These are phyloP conservation scores for Sycophila texana DNA, from an alignment of 2,888 invertebrate species.

Conservation along the genomic window DNA sequence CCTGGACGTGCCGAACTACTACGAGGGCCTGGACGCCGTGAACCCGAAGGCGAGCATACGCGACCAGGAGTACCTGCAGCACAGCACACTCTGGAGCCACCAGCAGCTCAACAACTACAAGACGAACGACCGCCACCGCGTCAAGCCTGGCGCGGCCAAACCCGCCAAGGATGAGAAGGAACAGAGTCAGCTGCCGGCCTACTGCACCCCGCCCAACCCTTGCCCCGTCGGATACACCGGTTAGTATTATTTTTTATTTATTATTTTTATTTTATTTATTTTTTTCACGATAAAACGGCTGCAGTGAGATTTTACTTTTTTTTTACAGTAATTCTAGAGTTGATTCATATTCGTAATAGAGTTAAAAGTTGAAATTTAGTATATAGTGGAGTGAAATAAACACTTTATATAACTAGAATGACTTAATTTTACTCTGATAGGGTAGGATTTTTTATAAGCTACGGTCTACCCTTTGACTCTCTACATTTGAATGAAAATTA, in stretches of 20 bases:
- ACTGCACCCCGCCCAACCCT: conserved; percentile 99
- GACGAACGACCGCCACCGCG: conserved; percentile 70
- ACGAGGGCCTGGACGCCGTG: conserved; percentile 83
- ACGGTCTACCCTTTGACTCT: too few species aligned
- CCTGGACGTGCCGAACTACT: conserved; percentile 79
- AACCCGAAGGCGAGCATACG: conserved; percentile 87
- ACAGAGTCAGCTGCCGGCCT: conserved; percentile 95
- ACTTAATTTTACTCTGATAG: too few species aligned
- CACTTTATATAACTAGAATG: too few species aligned
- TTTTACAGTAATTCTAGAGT: too few species aligned
- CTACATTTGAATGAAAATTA: too few species aligned
- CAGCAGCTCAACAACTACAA: conserved; percentile 77
- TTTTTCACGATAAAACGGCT: too few species aligned
- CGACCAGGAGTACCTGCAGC: conserved; percentile 92
- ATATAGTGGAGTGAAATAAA: too few species aligned
- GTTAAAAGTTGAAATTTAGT: too few species aligned
- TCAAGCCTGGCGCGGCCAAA: conserved; percentile 62
- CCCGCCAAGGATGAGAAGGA: conserved; percentile 88
- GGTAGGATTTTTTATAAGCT: too few species aligned
- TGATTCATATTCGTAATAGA: too few species aligned
- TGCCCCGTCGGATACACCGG: conserved; percentile 96
- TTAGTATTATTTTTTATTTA: conserved; percentile 65
- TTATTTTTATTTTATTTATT: neutral
- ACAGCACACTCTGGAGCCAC: conserved; percentile 85
- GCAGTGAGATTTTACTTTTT: too few species aligned